Conservation (phyloP, 64 coral and sea anemone genomes). For the Porites lutea region DNA sequence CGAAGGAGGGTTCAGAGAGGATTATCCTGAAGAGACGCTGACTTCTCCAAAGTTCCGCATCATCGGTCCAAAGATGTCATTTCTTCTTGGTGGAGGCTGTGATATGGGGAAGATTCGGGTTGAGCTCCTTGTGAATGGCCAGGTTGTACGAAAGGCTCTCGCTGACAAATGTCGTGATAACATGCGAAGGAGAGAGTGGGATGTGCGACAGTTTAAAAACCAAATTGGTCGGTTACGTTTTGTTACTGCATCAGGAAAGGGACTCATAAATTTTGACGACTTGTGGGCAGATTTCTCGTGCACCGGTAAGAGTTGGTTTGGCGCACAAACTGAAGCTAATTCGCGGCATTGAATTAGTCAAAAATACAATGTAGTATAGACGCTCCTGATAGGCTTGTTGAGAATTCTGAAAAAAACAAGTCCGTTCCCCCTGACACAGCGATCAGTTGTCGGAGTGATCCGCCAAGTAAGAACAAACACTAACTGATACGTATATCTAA, state of each 20-base stretch:
- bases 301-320: not conserved
- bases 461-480: too few relatives aligned
- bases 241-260: constrained; percentile 39
- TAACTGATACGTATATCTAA: too few relatives aligned
- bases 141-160: not conserved
- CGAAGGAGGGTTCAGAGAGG: constrained; percentile 39
- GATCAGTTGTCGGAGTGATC: too few relatives aligned
- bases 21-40: constrained; percentile 49
- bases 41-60: constrained; percentile 67
- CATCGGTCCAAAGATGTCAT: constrained; percentile 43
- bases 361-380: too few relatives aligned
- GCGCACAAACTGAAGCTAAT: too few relatives aligned
- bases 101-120: not conserved
- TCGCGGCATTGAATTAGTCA: too few relatives aligned
- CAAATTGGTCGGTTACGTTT: constrained; percentile 42
- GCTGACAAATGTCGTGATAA: constrained; percentile 48
- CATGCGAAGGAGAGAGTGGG: constrained; percentile 43
- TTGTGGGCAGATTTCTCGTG: constrained; percentile 37
- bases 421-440: too few relatives aligned
- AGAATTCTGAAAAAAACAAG: too few relatives aligned
- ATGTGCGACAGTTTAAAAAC: constrained; percentile 23
- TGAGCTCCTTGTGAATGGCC: constrained; percentile 46
- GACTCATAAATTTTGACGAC: constrained; percentile 68
- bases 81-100: constrained; percentile 65
- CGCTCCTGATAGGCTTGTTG: too few relatives aligned